Evolutionary conservation across 2,888 invertebrate genomes (phyloP).

Genomic region (Caenorhabditis wallacei): DNA sequence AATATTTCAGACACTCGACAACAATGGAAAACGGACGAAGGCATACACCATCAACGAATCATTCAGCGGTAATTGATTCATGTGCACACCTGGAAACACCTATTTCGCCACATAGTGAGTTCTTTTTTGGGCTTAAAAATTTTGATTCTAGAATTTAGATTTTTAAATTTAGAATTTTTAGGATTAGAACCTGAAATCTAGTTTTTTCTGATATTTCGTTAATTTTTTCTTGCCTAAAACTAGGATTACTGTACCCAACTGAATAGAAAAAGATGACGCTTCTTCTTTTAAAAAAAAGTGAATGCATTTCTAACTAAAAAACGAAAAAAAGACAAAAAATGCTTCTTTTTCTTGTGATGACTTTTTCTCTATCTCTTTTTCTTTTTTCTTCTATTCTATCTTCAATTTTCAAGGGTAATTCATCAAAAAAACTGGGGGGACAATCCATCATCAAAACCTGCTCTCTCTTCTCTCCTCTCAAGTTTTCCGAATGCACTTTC

Average conservation of each 20-base stretch:
- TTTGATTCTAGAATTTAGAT: too few species aligned
- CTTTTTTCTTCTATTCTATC: background rate
- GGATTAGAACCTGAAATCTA: too few species aligned
- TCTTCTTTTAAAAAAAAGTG: too few species aligned
- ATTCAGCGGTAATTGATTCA: conserved; percentile 29
- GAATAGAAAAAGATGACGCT: background rate
- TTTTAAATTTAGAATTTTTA: too few species aligned
- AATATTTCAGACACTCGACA: conserved; percentile 48
- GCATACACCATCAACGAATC: background rate
- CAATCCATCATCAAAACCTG: background rate
- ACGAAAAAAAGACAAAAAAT: background rate
- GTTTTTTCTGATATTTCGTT: too few species aligned
- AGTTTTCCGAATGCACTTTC: conserved; percentile 14
- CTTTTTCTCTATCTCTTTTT: background rate
- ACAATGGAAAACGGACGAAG: conserved; percentile 21
- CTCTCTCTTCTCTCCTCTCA: too few species aligned
- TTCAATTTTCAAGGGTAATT: background rate
- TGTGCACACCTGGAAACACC: conserved; percentile 65
- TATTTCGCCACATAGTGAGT: conserved; percentile 63
- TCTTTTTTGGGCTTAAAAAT: too few species aligned
- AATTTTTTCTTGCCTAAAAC: background rate
- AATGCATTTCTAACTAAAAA: background rate
- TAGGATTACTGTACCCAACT: background rate
- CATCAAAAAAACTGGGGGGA: background rate
- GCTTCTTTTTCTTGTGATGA: background rate